phyloP scores from a whole-genome alignment of 2,888 invertebrate species.

The Didymodactylos carnosus region DNA sequence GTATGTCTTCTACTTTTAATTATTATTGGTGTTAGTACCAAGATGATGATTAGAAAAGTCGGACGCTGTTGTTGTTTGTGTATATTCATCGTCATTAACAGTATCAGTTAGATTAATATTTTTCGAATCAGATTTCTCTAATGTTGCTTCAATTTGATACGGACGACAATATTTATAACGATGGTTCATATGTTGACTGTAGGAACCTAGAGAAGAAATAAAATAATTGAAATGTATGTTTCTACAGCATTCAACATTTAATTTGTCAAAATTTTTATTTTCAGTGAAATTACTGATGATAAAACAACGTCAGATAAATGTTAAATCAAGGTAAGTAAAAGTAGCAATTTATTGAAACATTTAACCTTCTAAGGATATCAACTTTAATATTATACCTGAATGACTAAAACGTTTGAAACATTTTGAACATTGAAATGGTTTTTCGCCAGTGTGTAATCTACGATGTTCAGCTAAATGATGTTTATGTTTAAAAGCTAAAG shows the following conservation, averaged over 20 bases:
- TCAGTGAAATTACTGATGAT: too few species aligned
- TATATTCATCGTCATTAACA: too few species aligned
- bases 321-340: background rate
- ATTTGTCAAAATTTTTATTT: too few species aligned
- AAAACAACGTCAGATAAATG: too few species aligned
- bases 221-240: too few species aligned
- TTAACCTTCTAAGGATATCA: background rate
- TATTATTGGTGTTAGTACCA: too few species aligned
- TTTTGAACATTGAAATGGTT: slow-evolving; percentile 77
- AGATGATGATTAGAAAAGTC: too few species aligned
- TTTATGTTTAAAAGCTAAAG: slow-evolving; percentile 99
- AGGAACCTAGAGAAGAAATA: slow-evolving; percentile 45
- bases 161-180: slow-evolving; percentile 73
- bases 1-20: too few species aligned
- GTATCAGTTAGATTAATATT: too few species aligned
- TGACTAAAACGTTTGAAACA: slow-evolving; percentile 96
- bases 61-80: too few species aligned
- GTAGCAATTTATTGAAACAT: background rate
- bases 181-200: slow-evolving; percentile 99
- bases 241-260: too few species aligned
- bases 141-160: background rate
- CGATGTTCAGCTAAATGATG: slow-evolving; percentile 98
- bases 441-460: slow-evolving; percentile 73
- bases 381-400: slow-evolving; percentile 45
- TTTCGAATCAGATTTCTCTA: too few species aligned